Evolutionary conservation across 2,113 vertebrate genomes (phyloP), one percentile per base, ranked within the genome.

Genomic region (Phoenicopterus ruber): DNA sequence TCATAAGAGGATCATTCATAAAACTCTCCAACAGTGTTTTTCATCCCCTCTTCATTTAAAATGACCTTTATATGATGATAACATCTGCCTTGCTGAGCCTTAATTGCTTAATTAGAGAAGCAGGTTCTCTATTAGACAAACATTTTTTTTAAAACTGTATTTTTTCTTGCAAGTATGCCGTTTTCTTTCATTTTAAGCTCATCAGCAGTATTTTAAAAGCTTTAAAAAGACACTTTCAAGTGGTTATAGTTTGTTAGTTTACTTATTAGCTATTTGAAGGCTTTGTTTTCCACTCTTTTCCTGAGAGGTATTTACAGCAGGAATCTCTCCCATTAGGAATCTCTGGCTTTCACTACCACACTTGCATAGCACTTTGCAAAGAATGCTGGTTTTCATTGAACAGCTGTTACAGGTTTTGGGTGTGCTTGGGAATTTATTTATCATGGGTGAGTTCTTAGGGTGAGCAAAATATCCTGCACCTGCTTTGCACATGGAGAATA

Each of bases 101-200:
- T 97, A 98, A 97, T 98, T 97, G 95, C 94, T 98, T 98, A 96
- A 97, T 97, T 97, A 97, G 90, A 86, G 94, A 96, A 97, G 69
- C 57, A 63, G 62, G 80, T 96, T 96, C 91, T 80, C 90, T 87
- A 83, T 78, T 91, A 96, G 96, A 66, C 80, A 97, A 98, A 96
- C 80, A 92, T 92, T 93, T 88, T 91, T 94, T 42, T n/a, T 9
- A 57, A 92, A 52, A 34, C n/a, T 50, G 6, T 55, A 16, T 67
- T 86, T 82, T 96, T 80, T 63, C 77, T 91, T 94, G 78, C 49
- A 76, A 57, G 25, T n/a, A 38, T 58, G 76, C 80, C 73, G 34
- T 65, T 92, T 83, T 93, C 55, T 79, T 95, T 36, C 55, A 54
- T 93, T 95, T 97, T 87, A 95, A 90, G 73, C 59, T 95, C 80